These are phyloP conservation scores for cat (Felis catus) DNA, from an alignment of 2,113 vertebrate genomes.

Conservation along the genomic window F.catus_Fca126_mat1.0 CM031415.1:175100001-175100500, in stretches of 20 bases:
- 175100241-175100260: not conserved
- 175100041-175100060: not conserved
- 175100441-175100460: not conserved
- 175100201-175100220: not conserved
- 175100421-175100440: not conserved
- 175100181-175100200: not conserved
- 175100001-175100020: not conserved
- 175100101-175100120: not conserved
- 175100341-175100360: not conserved
- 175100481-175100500: not conserved
- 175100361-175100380: not conserved
- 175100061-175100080: not conserved
- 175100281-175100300: slow-evolving; percentile 1
- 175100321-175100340: not conserved
- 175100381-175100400: not conserved
- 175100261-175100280: not conserved
- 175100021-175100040: not conserved
- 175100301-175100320: not conserved
- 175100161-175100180: not conserved
- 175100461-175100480: not conserved
- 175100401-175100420: not conserved
- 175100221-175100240: not conserved
- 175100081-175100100: not conserved
- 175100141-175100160: not conserved
- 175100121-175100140: not conserved